Base-by-base conservation (phyloP, 2,113 vertebrate genomes). In the Arenaria interpres region DNA sequence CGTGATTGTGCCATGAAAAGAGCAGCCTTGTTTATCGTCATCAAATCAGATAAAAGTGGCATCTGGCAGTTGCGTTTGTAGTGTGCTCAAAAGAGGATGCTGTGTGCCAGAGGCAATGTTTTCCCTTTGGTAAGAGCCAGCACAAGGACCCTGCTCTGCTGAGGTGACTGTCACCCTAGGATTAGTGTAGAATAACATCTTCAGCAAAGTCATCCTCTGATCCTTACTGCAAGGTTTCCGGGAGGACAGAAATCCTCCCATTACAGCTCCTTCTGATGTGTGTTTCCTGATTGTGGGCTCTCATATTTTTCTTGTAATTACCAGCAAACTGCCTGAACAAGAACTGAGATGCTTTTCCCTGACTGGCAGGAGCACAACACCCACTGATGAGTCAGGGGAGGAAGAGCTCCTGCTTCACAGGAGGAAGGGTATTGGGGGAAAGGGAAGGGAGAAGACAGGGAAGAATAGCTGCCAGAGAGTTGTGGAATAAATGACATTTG, bases 401-500 rank as follows among this genome's bases (percentile, higher is more conserved):
- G 57, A 86, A 93, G 74, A 88, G 66, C 74, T 96, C 41, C 60
- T 41, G 1, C 62, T 82, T 48, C 62, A 43, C 9, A 4, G 64
- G 53, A 62, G 6, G 56, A 41, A 62, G 66, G 72, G 9, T 37
- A 35, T 0, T 37, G 62, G 43, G 83, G 74, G 30, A 50, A 85
- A 83, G 64, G 8, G 37, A 23, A 33, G n/a, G 30, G 76, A 57
- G 62, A 74, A 66, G n/a, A 12, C 28, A 16, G 19, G 23, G 46
- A 41, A 22, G 54, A 80, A 46, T 14, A 14, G 78, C 79, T 66
- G 94, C 87, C 90, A 73, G 79, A n/a, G 79, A 43, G 90, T 45
- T 74, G 68, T 77, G 83, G 79, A 69, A 82, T 90, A 75, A 89
- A 68, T 88, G 89, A n/a, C 60, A 4, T 97, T 92, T 97, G 91